A percentile compares a stretch with the other conserved stretches of the same genome.
Evolutionary conservation across 2,797 vertebrate species (phyloP).

Genomic region (Phyllotis vaccarum): DNA sequence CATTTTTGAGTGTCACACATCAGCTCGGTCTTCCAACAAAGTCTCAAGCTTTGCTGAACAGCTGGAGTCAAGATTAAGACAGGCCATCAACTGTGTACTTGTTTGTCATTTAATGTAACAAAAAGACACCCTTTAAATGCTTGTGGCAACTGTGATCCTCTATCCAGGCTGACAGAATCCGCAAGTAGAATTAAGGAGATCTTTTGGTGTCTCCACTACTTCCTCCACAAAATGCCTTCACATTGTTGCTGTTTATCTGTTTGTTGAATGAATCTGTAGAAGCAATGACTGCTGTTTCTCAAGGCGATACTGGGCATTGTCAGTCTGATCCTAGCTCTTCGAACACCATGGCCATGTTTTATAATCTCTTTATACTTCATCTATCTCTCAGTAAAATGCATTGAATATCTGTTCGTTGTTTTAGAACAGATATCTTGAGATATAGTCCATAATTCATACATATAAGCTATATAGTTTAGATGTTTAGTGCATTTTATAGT

Average conservation of each 20-base stretch:
- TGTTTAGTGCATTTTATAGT: not conserved
- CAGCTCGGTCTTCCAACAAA: not conserved
- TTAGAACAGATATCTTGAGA: not conserved
- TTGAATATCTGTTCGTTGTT: not conserved
- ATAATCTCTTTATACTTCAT: not conserved
- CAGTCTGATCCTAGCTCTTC: not conserved
- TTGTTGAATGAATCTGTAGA: not conserved
- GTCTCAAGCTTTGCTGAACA: not conserved
- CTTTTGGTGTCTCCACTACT: not conserved
- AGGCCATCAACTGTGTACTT: not conserved
- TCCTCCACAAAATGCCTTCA: not conserved
- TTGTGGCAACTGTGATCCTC: not conserved
- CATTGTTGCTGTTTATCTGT: not conserved
- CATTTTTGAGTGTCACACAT: not conserved
- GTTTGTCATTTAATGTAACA: not conserved
- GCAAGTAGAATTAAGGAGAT: not conserved
- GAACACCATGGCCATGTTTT: not conserved
- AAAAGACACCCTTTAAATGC: not conserved
- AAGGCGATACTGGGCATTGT: not conserved
- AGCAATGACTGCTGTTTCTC: not conserved
- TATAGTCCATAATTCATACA: not conserved
- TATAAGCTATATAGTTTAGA: not conserved
- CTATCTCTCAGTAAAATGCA: slow-evolving; percentile 27
- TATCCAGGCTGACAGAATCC: not conserved
- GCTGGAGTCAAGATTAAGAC: not conserved